Base-by-base conservation (phyloP, 2,888 invertebrate species). In the Cepaea hortensis region DNA sequence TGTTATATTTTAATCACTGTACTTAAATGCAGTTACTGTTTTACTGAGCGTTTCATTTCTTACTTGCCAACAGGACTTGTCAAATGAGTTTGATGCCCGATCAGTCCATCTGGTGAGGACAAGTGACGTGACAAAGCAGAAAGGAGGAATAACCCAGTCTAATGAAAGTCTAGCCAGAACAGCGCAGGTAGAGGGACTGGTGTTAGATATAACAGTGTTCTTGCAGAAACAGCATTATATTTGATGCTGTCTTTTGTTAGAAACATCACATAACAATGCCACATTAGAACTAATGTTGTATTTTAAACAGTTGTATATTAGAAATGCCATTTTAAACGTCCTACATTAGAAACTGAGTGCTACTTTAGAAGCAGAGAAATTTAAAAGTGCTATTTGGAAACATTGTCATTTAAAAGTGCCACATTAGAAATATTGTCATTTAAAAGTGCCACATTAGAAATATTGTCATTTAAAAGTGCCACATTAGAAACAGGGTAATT, bases 41-140 rank as follows among this genome's bases (percentile, higher is more conserved):
- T 73, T 55, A 73, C n/a, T 77, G 65, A 76, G 77, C 65, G 35
- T 84, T 62, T 77, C 20, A n/a, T 62, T 50, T 20, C n/a, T 46
- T 81, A 1, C 23, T 3, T 55, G 55, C 55, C 55, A 55, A 55
- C 88, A 93, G 93, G 89, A 87, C 61, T 81, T 93, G 48, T 89
- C 93, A 3, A 89, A 87, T 9, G 92, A 92, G 85, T 91, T 93
- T 81, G 93, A 93, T 77, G 80, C 90, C 46, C 88, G 90, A 65
- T 92, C 93, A 3, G 91, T 91, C 4, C 92, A 92, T 81, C 87
- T 93, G 55, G 91, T 91, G 5, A 92, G 92, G 87, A 75, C 90
- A 46, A 85, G 75, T 55, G 90, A 90, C 13, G 89, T 90, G 62
- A 90, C 91, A 68, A 89, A 89, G 80, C 83, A 88, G 4, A 88